Evolutionary conservation across 2,113 vertebrate genomes (phyloP), one percentile per base, ranked within the genome.

Genomic region (Neofelis nebulosa): DNA sequence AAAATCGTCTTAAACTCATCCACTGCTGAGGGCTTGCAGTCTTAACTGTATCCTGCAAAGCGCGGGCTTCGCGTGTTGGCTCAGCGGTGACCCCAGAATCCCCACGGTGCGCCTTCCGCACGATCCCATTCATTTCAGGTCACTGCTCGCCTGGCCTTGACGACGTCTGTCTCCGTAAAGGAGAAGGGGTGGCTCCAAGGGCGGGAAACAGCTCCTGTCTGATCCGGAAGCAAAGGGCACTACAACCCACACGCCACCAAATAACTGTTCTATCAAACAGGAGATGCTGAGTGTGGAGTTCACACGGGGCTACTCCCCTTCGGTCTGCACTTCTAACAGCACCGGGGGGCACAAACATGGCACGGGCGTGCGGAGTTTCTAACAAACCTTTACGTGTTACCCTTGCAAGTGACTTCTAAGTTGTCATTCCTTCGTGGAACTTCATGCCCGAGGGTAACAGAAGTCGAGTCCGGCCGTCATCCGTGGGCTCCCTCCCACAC

Each of bases 81-180:
- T 7, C 0, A 6, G 4, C n/a, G 29, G 2, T 45, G 29, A 31
- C 61, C 74, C 10, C 36, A 41, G 79, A 95, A 36, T 69, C 48
- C 2, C 25, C 8, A 0, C 0, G 0, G 4, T 2, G 3, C 3
- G 1, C 7, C 21, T 48, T 69, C 9, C 27, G 55, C 0, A 6
- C 0, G 31, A 36, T 21, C 61, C 29, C 36, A 10, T 21, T 61
- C 52, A 33, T 36, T 57, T 55, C 18, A 3, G 92, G 48, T 27
- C 31, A 45, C 68, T 14, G 38, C 52, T 19, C 33, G 5, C 33
- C 0, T 2, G 1, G 7, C 57, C 41, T 85, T 23, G 10, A 21
- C 4, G 36, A n/a, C 33, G 19, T 18, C 33, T 68, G 27, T 15
- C 63, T 73, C 55, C 1, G 0, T 33, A 21, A 76, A 31, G 31